Evolutionary conservation across 2,888 invertebrate species (phyloP).

Genomic region (Beris chalybata): DNA sequence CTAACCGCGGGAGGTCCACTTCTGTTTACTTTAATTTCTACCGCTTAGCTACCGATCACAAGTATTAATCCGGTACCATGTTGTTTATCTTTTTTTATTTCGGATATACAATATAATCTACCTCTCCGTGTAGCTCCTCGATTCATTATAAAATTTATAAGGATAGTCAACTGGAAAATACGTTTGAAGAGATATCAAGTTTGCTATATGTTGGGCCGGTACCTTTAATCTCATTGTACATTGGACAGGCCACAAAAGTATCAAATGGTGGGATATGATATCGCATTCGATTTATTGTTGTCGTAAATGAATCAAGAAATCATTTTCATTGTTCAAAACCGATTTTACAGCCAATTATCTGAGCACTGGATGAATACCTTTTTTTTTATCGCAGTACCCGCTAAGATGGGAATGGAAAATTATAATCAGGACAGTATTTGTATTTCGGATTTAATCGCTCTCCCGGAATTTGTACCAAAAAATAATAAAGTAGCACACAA

Average conservation of each 20-base stretch:
- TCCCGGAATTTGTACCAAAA: no score
- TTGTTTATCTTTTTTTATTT: constrained; percentile 29
- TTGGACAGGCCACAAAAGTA: constrained; percentile 23
- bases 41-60: constrained; percentile 29
- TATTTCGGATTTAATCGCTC: no score
- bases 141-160: constrained; percentile 7
- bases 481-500: no score
- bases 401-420: no score
- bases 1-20: constrained; percentile 25
- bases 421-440: no score
- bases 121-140: constrained; percentile 1
- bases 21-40: constrained; percentile 29
- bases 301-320: neutral
- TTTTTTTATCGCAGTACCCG: no score
- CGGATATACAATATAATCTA: neutral
- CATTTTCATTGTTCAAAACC: no score
- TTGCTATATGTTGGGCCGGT: constrained; percentile 14
- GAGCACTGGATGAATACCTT: no score
- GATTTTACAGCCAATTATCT: no score
- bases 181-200: constrained; percentile 12
- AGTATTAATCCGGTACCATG: constrained; percentile 30
- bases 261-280: constrained; percentile 24
- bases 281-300: constrained; percentile 20
- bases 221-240: constrained; percentile 22
- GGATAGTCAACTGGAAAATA: constrained; percentile 27